Evolutionary conservation across 2,888 invertebrate genomes (phyloP).

Genomic region (Conus canariensis): DNA sequence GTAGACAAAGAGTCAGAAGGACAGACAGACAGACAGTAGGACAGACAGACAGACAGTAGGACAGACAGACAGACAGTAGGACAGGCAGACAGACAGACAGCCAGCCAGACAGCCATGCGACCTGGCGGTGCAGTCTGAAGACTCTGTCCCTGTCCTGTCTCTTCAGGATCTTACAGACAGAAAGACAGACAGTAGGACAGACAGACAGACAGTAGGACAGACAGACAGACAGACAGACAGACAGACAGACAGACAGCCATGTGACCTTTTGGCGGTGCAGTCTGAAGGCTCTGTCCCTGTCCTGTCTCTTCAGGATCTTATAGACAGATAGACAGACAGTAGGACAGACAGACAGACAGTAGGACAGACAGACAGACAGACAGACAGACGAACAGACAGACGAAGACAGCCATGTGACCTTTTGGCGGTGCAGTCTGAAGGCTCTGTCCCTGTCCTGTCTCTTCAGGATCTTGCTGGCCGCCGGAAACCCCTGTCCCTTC

Average conservation of each 20-base stretch:
- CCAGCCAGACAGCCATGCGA: neutral
- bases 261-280: neutral
- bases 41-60: neutral
- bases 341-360: neutral
- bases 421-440: neutral
- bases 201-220: conserved; percentile 6
- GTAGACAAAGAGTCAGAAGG: neutral
- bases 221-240: neutral
- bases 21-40: neutral
- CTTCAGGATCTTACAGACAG: neutral
- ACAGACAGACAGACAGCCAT: neutral
- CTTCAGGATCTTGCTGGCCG: neutral
- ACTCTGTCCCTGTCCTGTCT: too few species aligned
- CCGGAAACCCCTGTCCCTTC: neutral
- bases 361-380: neutral
- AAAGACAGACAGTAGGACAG: neutral
- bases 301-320: neutral
- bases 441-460: neutral
- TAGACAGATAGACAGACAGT: neutral
- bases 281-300: neutral
- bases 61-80: conserved; percentile 17
- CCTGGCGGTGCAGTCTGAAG: neutral
- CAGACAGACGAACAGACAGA: conserved; percentile 13
- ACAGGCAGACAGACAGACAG: conserved; percentile 14
- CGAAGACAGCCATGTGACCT: neutral